Evolutionary conservation across 2,888 invertebrate genomes (phyloP).

Genomic region (Nephrotoma guestfalica): DNA sequence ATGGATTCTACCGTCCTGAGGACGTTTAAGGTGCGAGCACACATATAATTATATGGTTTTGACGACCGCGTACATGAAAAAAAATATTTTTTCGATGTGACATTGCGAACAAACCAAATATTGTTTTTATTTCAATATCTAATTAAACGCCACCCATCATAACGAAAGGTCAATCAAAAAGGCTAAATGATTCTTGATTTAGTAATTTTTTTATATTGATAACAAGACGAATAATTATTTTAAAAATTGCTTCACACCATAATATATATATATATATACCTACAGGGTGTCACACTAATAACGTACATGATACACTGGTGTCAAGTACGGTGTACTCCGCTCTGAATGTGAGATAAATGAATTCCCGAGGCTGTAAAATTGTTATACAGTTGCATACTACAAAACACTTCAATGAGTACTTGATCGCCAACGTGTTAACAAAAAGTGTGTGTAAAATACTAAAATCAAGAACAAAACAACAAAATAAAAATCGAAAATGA

Average conservation of each 20-base stretch:
- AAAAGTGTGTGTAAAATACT: not conserved
- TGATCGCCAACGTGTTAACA: not conserved
- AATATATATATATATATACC: too few species aligned
- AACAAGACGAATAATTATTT: not conserved
- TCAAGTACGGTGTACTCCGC: too few species aligned
- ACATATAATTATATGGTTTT: not conserved
- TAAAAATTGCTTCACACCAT: not conserved
- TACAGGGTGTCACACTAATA: not conserved
- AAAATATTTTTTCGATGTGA: not conserved
- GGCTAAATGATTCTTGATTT: not conserved
- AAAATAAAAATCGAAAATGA: not conserved
- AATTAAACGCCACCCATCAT: not conserved
- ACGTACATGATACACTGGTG: too few species aligned
- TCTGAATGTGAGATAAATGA: too few species aligned
- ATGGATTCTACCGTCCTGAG: too few species aligned
- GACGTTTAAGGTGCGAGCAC: not conserved
- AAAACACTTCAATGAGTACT: too few species aligned
- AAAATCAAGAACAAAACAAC: not conserved
- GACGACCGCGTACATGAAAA: not conserved
- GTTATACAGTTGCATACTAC: too few species aligned
- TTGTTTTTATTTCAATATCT: not conserved
- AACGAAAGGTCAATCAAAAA: not conserved
- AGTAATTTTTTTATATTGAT: not conserved
- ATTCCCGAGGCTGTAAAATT: too few species aligned
- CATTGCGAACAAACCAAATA: not conserved